phyloP scores from a whole-genome alignment of 2,113 vertebrate genomes.

The Chrysochloris asiatica region DNA sequence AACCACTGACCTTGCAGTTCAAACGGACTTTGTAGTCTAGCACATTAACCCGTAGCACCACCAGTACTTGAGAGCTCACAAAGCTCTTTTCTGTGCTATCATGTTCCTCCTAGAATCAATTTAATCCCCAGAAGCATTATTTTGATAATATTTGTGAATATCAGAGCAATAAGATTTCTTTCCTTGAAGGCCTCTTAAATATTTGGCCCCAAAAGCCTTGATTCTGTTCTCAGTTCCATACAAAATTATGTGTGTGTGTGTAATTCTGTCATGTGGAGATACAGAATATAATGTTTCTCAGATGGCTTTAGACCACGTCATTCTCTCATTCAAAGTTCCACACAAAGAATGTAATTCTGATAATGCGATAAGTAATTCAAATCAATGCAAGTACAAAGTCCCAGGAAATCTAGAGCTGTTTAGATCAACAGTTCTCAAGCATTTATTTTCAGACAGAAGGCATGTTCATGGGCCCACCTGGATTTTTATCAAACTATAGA shows the following conservation, averaged over 20 bases:
- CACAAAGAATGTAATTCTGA: background rate
- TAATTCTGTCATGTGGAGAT: background rate
- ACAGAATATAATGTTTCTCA: background rate
- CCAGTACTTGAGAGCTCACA: background rate
- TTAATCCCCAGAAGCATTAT: background rate
- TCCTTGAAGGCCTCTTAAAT: background rate
- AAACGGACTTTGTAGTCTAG: too few relatives aligned
- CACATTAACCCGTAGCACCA: too few relatives aligned
- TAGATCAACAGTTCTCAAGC: background rate
- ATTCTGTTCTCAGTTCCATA: background rate
- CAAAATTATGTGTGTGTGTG: background rate
- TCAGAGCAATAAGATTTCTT: background rate
- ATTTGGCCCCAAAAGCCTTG: background rate
- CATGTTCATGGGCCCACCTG: background rate
- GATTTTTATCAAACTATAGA: background rate
- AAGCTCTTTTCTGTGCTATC: background rate
- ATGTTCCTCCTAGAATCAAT: background rate
- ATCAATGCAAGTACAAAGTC: background rate
- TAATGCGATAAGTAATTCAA: background rate
- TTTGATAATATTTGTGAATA: background rate
- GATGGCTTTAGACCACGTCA: background rate
- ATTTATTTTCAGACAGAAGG: slow-evolving; percentile 11
- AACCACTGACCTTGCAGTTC: too few relatives aligned
- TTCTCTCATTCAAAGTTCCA: slow-evolving; percentile 17
- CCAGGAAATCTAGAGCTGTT: background rate